A percentile compares a stretch with the other conserved stretches of the same genome.
Conservation (phyloP, 2,797 vertebrate genomes). For the Tragelaphus eurycerus region DNA sequence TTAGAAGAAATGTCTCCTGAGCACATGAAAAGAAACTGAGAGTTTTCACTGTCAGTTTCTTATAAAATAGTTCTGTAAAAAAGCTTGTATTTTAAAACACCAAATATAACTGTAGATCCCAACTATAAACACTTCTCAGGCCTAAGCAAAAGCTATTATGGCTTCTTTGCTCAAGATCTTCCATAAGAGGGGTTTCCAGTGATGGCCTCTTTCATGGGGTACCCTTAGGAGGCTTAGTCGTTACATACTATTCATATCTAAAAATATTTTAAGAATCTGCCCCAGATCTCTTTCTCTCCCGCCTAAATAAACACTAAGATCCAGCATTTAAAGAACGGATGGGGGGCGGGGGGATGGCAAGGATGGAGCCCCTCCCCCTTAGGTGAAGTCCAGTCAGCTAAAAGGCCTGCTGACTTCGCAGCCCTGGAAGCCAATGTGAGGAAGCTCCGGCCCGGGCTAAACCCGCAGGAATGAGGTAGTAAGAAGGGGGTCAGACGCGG, state of each 20-base stretch:
- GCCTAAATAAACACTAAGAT: not conserved
- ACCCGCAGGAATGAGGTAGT: not conserved
- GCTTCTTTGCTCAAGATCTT: not conserved
- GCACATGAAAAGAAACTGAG: not conserved
- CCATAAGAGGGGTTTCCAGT: not conserved
- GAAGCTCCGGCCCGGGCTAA: not conserved
- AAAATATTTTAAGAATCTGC: not conserved
- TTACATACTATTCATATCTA: not conserved
- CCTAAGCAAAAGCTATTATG: not conserved
- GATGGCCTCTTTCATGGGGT: not conserved
- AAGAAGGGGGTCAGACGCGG: not conserved
- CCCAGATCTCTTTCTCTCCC: not conserved
- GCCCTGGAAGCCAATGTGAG: not conserved
- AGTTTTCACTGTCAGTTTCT: not conserved
- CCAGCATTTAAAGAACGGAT: not conserved
- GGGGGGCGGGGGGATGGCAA: not conserved
- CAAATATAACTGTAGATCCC: not conserved
- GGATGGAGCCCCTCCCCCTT: not conserved
- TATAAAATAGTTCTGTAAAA: not conserved
- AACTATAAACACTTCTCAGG: not conserved
- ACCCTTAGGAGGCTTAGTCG: not conserved
- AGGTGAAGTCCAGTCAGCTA: slow-evolving; percentile 1
- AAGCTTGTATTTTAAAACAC: not conserved
- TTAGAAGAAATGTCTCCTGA: not conserved
- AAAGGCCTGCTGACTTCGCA: slow-evolving; percentile 63